These are phyloP conservation scores for Microtus oregoni DNA, from an alignment of 2,113 vertebrate genomes.

Conservation along the genomic window DNA sequence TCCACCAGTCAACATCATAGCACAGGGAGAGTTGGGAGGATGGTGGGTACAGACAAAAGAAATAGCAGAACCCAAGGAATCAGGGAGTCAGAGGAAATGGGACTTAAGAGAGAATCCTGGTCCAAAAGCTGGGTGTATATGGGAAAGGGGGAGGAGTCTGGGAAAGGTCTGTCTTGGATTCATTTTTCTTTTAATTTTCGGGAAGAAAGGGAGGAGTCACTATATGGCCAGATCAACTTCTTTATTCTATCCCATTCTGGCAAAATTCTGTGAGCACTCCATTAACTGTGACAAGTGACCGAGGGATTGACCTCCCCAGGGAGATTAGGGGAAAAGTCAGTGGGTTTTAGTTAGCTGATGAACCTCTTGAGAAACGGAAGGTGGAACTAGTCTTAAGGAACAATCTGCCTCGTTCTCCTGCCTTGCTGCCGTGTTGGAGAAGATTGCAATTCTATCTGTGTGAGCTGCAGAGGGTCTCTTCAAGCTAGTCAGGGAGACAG, in stretches of 20 bases:
- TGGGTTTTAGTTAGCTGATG: background rate
- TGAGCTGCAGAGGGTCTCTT: background rate
- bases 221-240: background rate
- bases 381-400: background rate
- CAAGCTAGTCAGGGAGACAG: conserved; percentile 31
- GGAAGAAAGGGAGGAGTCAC: background rate
- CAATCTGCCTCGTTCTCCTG: conserved; percentile 19
- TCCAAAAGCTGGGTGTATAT: background rate
- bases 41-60: rapidly evolving
- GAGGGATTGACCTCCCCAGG: background rate
- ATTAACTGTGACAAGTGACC: background rate
- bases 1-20: background rate
- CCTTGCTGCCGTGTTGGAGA: conserved; percentile 36
- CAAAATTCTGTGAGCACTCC: background rate
- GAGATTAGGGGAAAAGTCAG: background rate
- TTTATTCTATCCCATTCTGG: background rate
- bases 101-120: background rate
- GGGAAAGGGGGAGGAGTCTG: background rate
- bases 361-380: conserved; percentile 2
- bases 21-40: background rate
- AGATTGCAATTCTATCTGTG: background rate
- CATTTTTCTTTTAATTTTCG: background rate
- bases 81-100: background rate
- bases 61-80: background rate
- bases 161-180: background rate